phyloP scores from a whole-genome alignment of 1,140 invertebrate genomes.

The Listronotus bonariensis region DNA sequence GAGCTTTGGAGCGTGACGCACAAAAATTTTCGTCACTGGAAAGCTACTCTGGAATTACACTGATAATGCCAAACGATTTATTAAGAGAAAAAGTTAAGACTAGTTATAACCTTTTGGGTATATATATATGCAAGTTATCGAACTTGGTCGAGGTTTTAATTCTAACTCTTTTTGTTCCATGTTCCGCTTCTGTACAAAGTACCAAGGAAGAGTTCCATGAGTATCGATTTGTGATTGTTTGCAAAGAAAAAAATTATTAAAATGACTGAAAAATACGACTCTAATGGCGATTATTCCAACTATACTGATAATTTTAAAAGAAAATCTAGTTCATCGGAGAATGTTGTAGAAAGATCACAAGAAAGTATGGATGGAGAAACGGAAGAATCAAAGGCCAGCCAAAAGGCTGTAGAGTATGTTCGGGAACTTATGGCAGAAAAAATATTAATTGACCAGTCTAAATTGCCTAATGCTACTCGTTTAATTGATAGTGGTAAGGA shows the following conservation, averaged over 20 bases:
- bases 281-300: constrained; percentile 47
- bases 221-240: too few relatives aligned
- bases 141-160: too few relatives aligned
- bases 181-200: not conserved
- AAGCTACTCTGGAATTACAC: too few relatives aligned
- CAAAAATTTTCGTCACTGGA: too few relatives aligned
- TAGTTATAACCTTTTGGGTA: too few relatives aligned
- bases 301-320: constrained; percentile 61
- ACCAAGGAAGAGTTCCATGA: too few relatives aligned
- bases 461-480: constrained; percentile 70
- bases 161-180: too few relatives aligned
- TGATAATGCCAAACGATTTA: too few relatives aligned
- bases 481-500: constrained; percentile 70
- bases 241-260: not conserved
- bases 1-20: too few relatives aligned
- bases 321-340: constrained; percentile 44
- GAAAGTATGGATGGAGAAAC: constrained; percentile 57
- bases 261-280: constrained; percentile 49
- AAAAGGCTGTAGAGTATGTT: constrained; percentile 78
- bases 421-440: constrained; percentile 76
- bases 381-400: constrained; percentile 54
- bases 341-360: not conserved
- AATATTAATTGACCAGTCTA: constrained; percentile 68
- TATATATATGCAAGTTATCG: too few relatives aligned
- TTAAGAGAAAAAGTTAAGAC: too few relatives aligned